phyloP scores from a whole-genome alignment of 2,888 invertebrate genomes.

The Tricholauxania praeusta region DNA sequence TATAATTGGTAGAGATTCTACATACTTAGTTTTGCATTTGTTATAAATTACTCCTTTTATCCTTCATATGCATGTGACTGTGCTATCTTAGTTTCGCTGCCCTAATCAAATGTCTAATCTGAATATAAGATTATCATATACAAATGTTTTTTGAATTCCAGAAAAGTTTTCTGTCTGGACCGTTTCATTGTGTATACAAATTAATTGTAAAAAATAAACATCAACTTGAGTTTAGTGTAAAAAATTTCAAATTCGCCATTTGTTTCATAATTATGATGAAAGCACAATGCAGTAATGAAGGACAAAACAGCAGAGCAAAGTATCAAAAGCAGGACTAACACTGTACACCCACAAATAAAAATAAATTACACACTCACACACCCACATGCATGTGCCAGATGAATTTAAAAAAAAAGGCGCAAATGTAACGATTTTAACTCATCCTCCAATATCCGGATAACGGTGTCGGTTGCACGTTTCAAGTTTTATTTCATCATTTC shows the following conservation, averaged over 20 bases:
- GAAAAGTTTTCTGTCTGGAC: conserved; percentile 21
- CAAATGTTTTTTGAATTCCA: not conserved
- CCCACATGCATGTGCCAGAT: not conserved
- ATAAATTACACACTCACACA: not conserved
- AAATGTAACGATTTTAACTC: conserved; percentile 6
- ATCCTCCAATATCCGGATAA: conserved; percentile 12
- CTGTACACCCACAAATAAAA: not conserved
- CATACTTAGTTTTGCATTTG: no score
- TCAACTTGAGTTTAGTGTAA: conserved; percentile 2
- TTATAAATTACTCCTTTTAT: no score
- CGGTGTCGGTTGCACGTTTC: conserved; percentile 21
- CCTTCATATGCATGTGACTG: no score
- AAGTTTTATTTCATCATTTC: conserved; percentile 33
- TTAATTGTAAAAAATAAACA: conserved; percentile 31
- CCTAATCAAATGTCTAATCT: no score
- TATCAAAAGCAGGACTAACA: not conserved
- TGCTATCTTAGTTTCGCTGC: no score
- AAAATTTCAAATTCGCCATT: not conserved
- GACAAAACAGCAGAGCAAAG: not conserved
- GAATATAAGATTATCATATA: no score
- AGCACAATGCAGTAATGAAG: conserved; percentile 7
- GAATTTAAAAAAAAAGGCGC: not conserved
- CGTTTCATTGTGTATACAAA: conserved; percentile 1
- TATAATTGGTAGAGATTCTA: no score
- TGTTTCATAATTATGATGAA: conserved; percentile 24